These are phyloP conservation scores for Hucho hucho DNA, from an alignment of 2,113 vertebrate genomes.

Conservation along the genomic window DNA sequence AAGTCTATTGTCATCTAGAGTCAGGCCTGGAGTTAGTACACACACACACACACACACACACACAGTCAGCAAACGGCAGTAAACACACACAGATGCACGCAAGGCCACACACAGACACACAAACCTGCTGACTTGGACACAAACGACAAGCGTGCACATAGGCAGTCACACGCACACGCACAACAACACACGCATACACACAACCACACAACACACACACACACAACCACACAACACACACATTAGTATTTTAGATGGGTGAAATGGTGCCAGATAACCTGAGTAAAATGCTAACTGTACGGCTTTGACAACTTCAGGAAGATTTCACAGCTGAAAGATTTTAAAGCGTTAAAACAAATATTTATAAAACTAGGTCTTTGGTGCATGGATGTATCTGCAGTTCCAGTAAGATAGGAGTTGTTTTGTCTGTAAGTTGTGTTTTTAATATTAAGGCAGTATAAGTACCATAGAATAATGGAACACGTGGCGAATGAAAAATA, in stretches of 20 bases:
- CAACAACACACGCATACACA: no score
- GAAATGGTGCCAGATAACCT: conserved; percentile 9
- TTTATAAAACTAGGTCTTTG: conserved; percentile 10
- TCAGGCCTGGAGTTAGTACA: background rate
- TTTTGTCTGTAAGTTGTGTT: conserved; percentile 35
- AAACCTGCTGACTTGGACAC: background rate
- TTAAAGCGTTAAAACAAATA: conserved; percentile 24
- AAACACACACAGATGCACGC: background rate
- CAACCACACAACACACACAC: background rate
- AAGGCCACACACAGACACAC: conserved; percentile 7
- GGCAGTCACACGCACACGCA: no score
- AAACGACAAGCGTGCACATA: background rate
- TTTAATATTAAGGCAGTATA: conserved; percentile 42
- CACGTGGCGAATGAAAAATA: conserved; percentile 55
- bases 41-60: background rate
- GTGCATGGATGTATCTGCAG: conserved; percentile 38
- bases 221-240: background rate
- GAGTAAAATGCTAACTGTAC: conserved; percentile 8
- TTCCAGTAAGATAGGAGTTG: conserved; percentile 16
- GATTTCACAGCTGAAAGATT: conserved; percentile 12
- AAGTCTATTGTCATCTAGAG: conserved; percentile 87
- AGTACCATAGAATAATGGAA: conserved; percentile 11
- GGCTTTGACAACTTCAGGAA: conserved; percentile 15
- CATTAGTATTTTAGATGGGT: background rate
- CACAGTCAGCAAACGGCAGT: background rate